Base-by-base conservation (phyloP, 1,140 invertebrate genomes). In the Anastrepha obliqua region DNA sequence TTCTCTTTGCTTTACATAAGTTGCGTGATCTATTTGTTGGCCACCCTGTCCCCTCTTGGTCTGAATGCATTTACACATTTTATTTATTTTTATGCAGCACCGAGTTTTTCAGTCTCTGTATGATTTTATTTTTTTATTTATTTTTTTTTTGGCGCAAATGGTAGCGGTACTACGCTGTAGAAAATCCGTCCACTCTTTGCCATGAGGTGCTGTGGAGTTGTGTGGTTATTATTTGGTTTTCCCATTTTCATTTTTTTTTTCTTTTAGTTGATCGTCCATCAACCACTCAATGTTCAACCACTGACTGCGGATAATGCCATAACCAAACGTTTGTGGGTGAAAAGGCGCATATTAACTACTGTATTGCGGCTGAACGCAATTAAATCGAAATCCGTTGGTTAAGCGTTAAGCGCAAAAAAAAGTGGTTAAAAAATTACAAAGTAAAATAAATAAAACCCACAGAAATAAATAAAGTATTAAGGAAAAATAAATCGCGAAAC, bases 291-390 rank as follows among this genome's bases (percentile, higher is more conserved):
- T 44, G 70, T 74, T 47, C 20, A 74, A 74, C 70, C 44, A 13
- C 60, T 47, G 70, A 78, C 3, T 78, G 70, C 70, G 70, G 70
- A 78, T 51, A 51, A 78, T 78, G 11, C n/a, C 17, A 44, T 51
- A 15, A 3, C 44, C 47, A 47, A 47, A 81, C 55, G 74, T 81
- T 81, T 29, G 74, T 81, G 74, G n/a, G 74, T 55, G 74, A 81
- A 81, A 81, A 55, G 74, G 17, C 47, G 74, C 17, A 55, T 51
- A 81, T 81, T 55, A 81, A 81, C 74, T 58, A 29, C 74, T n/a
- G 74, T 29, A 13, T 6, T 81, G 74, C 51, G 74, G 74, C 44
- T 81, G 74, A 20, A 55, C 47, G 74, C 47, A 81, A n/a, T 81
- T 81, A 81, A 81, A 55, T n/a, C 39, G 7, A 55, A 81, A 55